Percentiles rank a stretch among this genome's conserved stretches.
Conservation (phyloP, 2,797 vertebrate genomes). For the Gambelia wislizenii region DNA sequence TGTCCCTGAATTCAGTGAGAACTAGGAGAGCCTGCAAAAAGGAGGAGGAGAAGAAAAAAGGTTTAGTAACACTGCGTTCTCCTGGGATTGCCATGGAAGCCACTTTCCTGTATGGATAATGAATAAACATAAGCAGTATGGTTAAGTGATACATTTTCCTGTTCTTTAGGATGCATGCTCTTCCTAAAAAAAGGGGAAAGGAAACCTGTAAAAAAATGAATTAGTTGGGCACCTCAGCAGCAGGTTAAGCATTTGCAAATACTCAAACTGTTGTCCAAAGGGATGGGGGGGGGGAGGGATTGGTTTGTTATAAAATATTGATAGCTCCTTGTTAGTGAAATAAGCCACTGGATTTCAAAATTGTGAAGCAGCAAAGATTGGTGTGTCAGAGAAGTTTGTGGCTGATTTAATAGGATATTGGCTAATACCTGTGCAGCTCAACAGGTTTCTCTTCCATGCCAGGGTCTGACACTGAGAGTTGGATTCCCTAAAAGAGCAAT, state of each 20-base stretch:
- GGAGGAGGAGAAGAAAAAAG: slow-evolving; percentile 60
- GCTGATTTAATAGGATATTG: background rate
- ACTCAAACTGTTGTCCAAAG: background rate
- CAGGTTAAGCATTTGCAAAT: background rate
- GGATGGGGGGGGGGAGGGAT: too few relatives aligned
- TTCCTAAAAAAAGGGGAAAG: slow-evolving; percentile 9
- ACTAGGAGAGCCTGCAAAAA: slow-evolving; percentile 73
- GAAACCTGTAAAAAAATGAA: background rate
- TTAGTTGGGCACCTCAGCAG: background rate
- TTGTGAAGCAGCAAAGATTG: background rate
- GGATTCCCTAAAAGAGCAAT: background rate
- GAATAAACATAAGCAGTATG: slow-evolving; percentile 44
- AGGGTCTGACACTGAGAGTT: background rate
- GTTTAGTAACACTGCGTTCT: slow-evolving; percentile 55
- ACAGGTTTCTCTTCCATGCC: background rate
- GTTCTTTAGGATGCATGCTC: background rate
- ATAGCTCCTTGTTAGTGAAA: background rate
- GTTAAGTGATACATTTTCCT: background rate
- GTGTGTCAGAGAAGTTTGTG: too few relatives aligned
- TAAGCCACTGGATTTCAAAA: background rate
- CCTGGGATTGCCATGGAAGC: slow-evolving; percentile 34
- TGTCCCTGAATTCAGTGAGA: slow-evolving; percentile 80
- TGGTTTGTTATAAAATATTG: background rate
- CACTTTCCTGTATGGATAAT: background rate
- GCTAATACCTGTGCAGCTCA: background rate